Percentiles rank a stretch among this genome's conserved stretches.
Evolutionary conservation across 2,888 invertebrate species (phyloP).

Genomic region (Branchinecta sandiegonensis): DNA sequence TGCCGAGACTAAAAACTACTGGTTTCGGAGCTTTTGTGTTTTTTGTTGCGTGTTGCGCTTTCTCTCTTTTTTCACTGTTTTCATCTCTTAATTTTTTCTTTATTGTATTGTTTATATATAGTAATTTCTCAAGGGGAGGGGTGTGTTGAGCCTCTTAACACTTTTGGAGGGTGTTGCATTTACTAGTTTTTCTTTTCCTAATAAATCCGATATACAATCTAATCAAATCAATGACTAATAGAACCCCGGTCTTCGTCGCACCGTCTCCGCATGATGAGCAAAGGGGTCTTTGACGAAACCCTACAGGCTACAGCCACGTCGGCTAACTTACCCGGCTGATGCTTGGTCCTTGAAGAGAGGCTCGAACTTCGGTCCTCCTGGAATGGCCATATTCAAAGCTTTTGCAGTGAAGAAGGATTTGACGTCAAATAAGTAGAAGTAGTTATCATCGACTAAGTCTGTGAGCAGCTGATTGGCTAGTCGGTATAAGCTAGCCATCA

Average conservation of each 20-base stretch:
- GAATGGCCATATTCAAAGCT: conserved; percentile 97
- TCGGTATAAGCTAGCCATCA: conserved; percentile 94
- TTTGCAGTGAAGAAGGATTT: conserved; percentile 99
- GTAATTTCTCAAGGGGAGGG: too few species aligned
- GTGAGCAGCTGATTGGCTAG: conserved; percentile 94
- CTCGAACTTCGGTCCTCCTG: conserved; percentile 99
- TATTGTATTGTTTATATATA: too few species aligned
- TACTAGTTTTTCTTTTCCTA: too few species aligned
- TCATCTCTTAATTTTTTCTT: too few species aligned
- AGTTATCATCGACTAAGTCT: conserved; percentile 94
- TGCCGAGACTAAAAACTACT: too few species aligned
- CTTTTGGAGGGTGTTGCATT: too few species aligned
- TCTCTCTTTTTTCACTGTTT: too few species aligned
- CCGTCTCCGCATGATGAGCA: not conserved
- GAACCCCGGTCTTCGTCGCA: not conserved
- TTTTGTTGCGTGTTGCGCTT: too few species aligned
- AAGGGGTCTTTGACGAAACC: not conserved
- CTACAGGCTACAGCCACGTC: not conserved
- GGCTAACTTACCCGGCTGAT: conserved; percentile 5
- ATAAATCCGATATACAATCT: too few species aligned
- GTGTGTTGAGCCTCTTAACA: too few species aligned
- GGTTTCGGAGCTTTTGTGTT: too few species aligned
- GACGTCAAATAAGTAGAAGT: conserved; percentile 96
- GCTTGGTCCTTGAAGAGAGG: conserved; percentile 83
- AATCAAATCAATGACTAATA: too few species aligned